phyloP scores from a whole-genome alignment of 2,113 vertebrate genomes.

The Athene cunicularia region DNA sequence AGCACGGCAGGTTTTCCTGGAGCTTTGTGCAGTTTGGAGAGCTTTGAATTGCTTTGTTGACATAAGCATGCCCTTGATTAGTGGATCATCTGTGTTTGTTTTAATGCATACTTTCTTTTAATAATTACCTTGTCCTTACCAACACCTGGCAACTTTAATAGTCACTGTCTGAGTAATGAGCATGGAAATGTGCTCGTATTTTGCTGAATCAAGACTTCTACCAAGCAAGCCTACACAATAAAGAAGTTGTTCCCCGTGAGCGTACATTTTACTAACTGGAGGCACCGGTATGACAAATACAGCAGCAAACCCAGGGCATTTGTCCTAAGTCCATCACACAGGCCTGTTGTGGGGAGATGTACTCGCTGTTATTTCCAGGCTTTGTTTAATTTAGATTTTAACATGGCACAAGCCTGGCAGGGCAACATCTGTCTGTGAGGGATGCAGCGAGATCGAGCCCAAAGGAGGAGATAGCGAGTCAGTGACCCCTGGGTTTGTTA shows the following conservation, averaged over 20 bases:
- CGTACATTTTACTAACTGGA: not conserved
- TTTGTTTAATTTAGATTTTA: not conserved
- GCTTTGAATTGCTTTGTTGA: not conserved
- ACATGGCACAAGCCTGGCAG: not conserved
- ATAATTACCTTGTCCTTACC: not conserved
- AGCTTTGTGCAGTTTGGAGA: not conserved
- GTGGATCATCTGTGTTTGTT: not conserved
- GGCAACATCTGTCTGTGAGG: not conserved
- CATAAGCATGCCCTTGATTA: not conserved
- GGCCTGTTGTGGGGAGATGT: not conserved
- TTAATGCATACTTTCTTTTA: constrained; percentile 5
- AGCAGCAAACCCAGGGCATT: not conserved
- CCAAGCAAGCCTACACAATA: not conserved
- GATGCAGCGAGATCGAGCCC: not conserved
- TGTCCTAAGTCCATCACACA: not conserved
- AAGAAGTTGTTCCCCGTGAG: not conserved
- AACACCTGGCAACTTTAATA: not conserved
- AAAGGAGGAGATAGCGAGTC: not conserved
- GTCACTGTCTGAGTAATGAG: not conserved
- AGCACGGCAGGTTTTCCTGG: not conserved
- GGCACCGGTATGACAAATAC: not conserved
- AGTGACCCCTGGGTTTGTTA: not conserved
- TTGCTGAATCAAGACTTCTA: not conserved
- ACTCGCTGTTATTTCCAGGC: not conserved
- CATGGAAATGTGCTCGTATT: not conserved